Evolutionary conservation across 2,888 invertebrate genomes (phyloP), one percentile per base, ranked within the genome.

Genomic region (Agrochola circellaris): DNA sequence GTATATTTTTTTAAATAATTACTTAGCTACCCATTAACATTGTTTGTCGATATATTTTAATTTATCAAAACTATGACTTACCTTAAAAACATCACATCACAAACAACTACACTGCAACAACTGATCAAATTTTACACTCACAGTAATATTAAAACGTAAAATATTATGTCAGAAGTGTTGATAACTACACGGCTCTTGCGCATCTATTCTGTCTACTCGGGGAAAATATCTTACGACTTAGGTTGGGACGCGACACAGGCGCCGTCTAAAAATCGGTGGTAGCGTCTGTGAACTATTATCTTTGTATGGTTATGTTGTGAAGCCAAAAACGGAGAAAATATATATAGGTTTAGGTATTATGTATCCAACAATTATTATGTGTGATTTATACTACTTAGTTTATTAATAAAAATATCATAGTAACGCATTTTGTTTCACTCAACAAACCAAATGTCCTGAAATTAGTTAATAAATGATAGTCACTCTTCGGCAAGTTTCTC

Each of bases 71-170:
- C 76, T 76, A 76, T 76, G 71, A 76, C 76, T 76, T 76, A 76
- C 76, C 76, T 77, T 73, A 72, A 73, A 77, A 77, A 77, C 77
- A 77, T 77, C 77, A 77, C 73, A 77, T 77, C 77, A 77, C 77
- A 77, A 77, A 77, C 73, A 77, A 77, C 77, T 77, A 77, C 73
- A 77, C 77, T 77, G 77, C 77, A 77, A 77, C 77, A 77, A 77
- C 73, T 77, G 77, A 77, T 73, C 77, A 77, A 48, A 48, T 48
- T 48, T 48, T 48, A 48, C 48, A 48, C 48, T 48, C 48, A 48
- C 77, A 77, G 77, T 77, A 77, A 77, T 75, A 75, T 75, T 75
- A 75, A 75, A 75, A 75, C 75, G 75, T 75, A 75, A 75, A 75
- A 75, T 75, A 77, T 77, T 77, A 77, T 77, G 71, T 72, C 77